These are phyloP conservation scores for Origma solitaria DNA, from an alignment of 2,113 vertebrate genomes.

Conservation along the genomic window DNA sequence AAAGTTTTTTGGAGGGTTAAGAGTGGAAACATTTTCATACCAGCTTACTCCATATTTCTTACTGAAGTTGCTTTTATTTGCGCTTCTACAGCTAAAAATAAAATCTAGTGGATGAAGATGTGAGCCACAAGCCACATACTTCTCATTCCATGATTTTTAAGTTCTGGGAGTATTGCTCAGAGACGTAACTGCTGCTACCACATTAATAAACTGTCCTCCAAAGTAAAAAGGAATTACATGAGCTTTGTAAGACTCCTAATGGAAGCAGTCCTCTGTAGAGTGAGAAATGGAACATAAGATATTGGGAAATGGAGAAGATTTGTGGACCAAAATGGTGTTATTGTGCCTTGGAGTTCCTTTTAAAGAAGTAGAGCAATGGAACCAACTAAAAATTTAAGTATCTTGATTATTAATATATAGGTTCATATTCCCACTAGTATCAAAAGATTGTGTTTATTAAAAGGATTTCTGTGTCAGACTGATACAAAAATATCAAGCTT, in stretches of 20 bases:
- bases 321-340: neutral
- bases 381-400: neutral
- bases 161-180: neutral
- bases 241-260: neutral
- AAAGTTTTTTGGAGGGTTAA: neutral
- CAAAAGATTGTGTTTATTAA: neutral
- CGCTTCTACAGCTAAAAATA: neutral
- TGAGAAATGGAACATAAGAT: neutral
- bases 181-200: neutral
- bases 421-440: neutral
- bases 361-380: neutral
- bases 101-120: neutral
- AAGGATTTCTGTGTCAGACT: neutral
- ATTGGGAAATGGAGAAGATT: neutral
- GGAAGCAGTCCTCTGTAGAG: neutral
- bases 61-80: neutral
- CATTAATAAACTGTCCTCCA: neutral
- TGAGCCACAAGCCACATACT: neutral
- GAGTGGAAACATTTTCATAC: neutral
- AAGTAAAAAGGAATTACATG: neutral
- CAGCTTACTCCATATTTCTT: neutral
- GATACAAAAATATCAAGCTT: neutral
- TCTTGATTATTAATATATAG: neutral
- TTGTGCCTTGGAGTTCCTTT: neutral
- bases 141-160: neutral